A percentile compares a stretch with the other conserved stretches of the same genome.
Conservation (phyloP, 2,888 invertebrate species). For the Neoascia interrupta region DNA sequence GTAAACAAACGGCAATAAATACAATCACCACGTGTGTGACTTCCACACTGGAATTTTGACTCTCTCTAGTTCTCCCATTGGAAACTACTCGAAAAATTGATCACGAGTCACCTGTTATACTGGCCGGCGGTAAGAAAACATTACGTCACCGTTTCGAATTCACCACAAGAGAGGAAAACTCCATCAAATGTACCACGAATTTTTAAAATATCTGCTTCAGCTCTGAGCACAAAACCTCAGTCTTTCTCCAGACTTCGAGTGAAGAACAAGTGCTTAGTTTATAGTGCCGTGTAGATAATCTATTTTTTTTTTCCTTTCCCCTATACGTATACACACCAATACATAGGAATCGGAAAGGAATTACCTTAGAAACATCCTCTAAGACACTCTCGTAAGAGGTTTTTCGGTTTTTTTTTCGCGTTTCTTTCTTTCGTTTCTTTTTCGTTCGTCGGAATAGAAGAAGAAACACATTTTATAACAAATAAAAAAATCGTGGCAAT, state of each 20-base stretch:
- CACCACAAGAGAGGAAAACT: conserved; percentile 39
- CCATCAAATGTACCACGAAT: conserved; percentile 29
- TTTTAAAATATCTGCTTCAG: conserved; percentile 58
- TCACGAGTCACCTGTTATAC: conserved; percentile 52
- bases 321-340: conserved; percentile 41
- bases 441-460: conserved; percentile 32
- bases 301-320: conserved; percentile 58
- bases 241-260: conserved; percentile 80
- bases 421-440: conserved; percentile 14
- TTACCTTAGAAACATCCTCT: conserved; percentile 67
- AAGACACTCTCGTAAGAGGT: conserved; percentile 58
- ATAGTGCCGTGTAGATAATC: conserved; percentile 72
- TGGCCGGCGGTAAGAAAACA: neutral
- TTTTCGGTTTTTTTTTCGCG: conserved; percentile 21
- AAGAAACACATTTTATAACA: conserved; percentile 8
- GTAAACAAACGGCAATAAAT: conserved; percentile 52
- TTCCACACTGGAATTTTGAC: conserved; percentile 49
- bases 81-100: conserved; percentile 40
- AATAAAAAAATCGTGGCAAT: conserved; percentile 65
- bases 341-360: conserved; percentile 66
- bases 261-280: conserved; percentile 74
- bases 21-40: conserved; percentile 37
- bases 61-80: conserved; percentile 41
- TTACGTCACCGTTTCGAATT: conserved; percentile 62
- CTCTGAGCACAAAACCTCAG: conserved; percentile 74